Percentiles rank a stretch among this genome's conserved stretches.
phyloP scores from a whole-genome alignment of 2,888 invertebrate genomes.

The Spodoptera picta region DNA sequence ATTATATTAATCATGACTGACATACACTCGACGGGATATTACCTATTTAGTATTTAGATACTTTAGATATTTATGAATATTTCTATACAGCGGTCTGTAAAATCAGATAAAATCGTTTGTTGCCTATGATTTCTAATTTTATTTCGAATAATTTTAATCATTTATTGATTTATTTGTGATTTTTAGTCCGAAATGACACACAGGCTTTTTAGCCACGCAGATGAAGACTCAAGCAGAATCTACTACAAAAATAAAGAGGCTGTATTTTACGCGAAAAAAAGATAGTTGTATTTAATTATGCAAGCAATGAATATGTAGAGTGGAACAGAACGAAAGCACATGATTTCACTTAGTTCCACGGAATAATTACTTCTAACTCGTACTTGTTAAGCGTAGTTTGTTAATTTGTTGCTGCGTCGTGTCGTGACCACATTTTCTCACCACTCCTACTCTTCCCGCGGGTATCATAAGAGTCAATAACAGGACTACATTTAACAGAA shows the following conservation, averaged over 20 bases:
- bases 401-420: neutral
- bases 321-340: constrained; percentile 60
- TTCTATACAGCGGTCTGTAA: no score
- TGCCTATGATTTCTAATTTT: no score
- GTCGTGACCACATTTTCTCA: no score
- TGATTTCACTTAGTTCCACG: constrained; percentile 57
- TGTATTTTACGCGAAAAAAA: constrained; percentile 16
- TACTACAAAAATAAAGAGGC: constrained; percentile 16
- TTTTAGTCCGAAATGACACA: no score
- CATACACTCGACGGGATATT: neutral
- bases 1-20: neutral
- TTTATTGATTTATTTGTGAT: no score
- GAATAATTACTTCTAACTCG: constrained; percentile 46
- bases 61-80: no score
- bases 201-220: neutral
- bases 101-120: no score
- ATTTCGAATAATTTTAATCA: no score
- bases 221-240: neutral
- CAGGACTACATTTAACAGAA: no score
- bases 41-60: no score
- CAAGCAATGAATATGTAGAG: constrained; percentile 60
- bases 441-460: no score
- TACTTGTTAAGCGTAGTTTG: constrained; percentile 20
- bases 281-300: constrained; percentile 57
- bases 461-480: no score